These are phyloP conservation scores for Chloroceryle aenea DNA, from an alignment of 2,113 vertebrate species.

Conservation along the genomic window DNA sequence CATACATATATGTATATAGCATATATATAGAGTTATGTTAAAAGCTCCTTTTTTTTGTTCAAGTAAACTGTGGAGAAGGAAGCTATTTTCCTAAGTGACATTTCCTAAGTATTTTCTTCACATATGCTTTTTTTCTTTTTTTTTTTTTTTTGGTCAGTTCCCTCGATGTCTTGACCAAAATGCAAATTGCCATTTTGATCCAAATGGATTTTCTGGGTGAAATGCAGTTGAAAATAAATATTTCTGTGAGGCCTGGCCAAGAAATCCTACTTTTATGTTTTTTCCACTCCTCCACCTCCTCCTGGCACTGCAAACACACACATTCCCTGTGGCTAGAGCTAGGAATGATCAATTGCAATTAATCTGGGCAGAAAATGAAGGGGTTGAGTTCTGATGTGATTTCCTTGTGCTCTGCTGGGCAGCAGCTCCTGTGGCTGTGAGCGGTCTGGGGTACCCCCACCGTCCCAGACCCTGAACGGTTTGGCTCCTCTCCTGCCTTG, in stretches of 20 bases:
- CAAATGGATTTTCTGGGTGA: not conserved
- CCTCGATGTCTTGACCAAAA: not conserved
- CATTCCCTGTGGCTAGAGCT: not conserved
- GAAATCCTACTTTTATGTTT: not conserved
- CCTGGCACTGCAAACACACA: not conserved
- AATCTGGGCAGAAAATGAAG: slow-evolving; percentile 28
- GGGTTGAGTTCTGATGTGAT: not conserved
- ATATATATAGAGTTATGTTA: not conserved
- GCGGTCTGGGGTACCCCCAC: not conserved
- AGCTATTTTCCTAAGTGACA: not conserved
- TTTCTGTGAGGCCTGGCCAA: not conserved
- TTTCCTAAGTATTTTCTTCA: slow-evolving; percentile 18
- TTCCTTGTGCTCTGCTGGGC: not conserved
- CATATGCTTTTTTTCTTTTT: not conserved
- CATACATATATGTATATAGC: not conserved
- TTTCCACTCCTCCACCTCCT: slow-evolving; percentile 18
- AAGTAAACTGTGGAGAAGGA: not conserved
- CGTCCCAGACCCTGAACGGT: not conserved
- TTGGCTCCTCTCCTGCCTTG: not conserved
- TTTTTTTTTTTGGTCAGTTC: not conserved
- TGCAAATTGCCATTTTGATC: slow-evolving; percentile 11
- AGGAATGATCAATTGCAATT: slow-evolving; percentile 16
- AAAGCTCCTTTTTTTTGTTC: not conserved
- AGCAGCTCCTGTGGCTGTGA: not conserved
- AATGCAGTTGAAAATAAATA: slow-evolving; percentile 6